These are phyloP conservation scores for Pseudomyrmex sp. DNA, from an alignment of 1,140 invertebrate species.

Conservation along the genomic window DNA sequence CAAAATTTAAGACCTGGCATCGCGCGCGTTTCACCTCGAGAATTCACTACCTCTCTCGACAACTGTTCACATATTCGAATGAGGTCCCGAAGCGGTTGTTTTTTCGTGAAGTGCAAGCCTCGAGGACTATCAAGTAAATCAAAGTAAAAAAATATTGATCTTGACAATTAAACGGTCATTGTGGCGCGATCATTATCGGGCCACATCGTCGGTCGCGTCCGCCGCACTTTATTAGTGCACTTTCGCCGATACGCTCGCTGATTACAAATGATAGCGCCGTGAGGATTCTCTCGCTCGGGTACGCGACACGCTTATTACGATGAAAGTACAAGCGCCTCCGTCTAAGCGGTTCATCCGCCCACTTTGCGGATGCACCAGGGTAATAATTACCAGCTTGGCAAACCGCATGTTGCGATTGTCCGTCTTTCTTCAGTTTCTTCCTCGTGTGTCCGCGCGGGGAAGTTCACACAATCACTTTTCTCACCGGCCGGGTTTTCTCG, in stretches of 20 bases:
- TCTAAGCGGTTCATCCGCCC: conserved; percentile 3
- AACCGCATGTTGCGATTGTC: conserved; percentile 71
- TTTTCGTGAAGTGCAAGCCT: background rate
- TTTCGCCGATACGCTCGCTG: conserved; percentile 72
- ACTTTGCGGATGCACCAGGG: conserved; percentile 5
- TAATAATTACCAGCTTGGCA: conserved; percentile 79
- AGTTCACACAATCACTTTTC: conserved; percentile 53
- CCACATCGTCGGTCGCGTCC: conserved; percentile 35
- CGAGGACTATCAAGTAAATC: background rate
- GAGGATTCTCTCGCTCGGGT: conserved; percentile 13
- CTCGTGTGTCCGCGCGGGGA: conserved; percentile 3
- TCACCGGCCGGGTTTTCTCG: conserved; percentile 70
- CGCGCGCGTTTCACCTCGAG: conserved; percentile 71
- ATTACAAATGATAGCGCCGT: conserved; percentile 69
- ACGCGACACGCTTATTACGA: conserved; percentile 66
- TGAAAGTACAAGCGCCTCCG: conserved; percentile 68
- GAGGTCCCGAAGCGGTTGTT: conserved; percentile 37
- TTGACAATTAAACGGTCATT: conserved; percentile 32
- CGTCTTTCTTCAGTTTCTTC: background rate
- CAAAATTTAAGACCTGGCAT: conserved; percentile 66
- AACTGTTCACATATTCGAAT: conserved; percentile 66
- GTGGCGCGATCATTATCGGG: conserved; percentile 8
- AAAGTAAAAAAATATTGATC: background rate
- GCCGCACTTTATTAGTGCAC: conserved; percentile 53
- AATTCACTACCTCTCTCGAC: conserved; percentile 70